A percentile compares a stretch with the other conserved stretches of the same genome.
phyloP scores from a whole-genome alignment of 2,888 invertebrate species.

The Epirrita christyi region DNA sequence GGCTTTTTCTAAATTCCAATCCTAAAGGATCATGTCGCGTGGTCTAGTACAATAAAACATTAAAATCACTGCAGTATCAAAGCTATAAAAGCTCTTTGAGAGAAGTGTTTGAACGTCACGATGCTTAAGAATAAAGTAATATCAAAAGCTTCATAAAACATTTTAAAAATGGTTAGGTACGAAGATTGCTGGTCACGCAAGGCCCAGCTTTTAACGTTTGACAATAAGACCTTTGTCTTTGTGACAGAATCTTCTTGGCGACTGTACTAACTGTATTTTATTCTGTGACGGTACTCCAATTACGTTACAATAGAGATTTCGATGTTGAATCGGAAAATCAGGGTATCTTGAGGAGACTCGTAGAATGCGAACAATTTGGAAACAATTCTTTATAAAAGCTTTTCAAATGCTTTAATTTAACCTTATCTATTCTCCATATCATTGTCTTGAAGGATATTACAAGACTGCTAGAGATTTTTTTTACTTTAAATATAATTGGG shows the following conservation, averaged over 20 bases:
- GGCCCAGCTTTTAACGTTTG: background rate
- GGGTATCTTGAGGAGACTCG: conserved; percentile 17
- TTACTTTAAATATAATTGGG: background rate
- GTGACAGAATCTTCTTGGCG: background rate
- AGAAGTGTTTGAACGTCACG: conserved; percentile 2
- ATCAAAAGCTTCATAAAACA: background rate
- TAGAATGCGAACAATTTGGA: conserved; percentile 11
- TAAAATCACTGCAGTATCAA: conserved; percentile 10
- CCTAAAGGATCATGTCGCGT: conserved; percentile 3
- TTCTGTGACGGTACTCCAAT: conserved; percentile 23
- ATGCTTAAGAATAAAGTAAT: conserved; percentile 11
- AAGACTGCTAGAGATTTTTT: background rate
- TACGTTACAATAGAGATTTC: conserved; percentile 23
- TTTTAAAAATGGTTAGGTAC: background rate
- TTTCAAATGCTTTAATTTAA: conserved; percentile 12
- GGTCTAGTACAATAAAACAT: conserved; percentile 18
- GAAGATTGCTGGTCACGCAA: background rate
- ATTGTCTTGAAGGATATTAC: conserved; percentile 3
- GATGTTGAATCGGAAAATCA: conserved; percentile 23
- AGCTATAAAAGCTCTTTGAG: conserved; percentile 17
- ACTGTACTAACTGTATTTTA: background rate
- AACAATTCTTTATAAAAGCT: conserved; percentile 16
- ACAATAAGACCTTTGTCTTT: background rate
- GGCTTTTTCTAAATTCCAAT: conserved; percentile 5
- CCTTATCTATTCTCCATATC: conserved; percentile 10